Conservation (phyloP, 2,797 vertebrate species). For the Lacerta viridis region DNA sequence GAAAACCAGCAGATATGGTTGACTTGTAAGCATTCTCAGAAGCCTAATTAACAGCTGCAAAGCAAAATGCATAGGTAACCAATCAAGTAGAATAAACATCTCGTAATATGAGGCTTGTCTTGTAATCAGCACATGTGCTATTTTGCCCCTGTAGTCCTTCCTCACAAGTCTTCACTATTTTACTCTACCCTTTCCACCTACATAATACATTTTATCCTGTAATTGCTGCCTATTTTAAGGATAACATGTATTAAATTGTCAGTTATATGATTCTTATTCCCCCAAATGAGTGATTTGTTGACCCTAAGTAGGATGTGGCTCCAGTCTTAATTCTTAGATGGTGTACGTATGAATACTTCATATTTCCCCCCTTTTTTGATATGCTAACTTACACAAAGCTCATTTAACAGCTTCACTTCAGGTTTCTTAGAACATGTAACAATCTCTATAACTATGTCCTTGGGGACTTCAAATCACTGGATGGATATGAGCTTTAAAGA, state of each 20-base stretch:
- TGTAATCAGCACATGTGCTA: background rate
- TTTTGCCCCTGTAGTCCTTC: background rate
- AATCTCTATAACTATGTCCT: background rate
- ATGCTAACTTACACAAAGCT: background rate
- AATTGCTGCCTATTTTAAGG: background rate
- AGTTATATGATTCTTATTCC: background rate
- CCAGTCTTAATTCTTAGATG: background rate
- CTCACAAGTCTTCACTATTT: background rate
- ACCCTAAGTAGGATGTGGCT: background rate
- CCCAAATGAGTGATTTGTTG: constrained; percentile 1
- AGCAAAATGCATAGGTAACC: background rate
- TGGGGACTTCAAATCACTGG: constrained; percentile 28
- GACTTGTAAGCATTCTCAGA: constrained; percentile 1
- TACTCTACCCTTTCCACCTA: background rate
- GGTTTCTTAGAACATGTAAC: constrained; percentile 31
- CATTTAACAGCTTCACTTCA: background rate
- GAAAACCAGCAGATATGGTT: background rate
- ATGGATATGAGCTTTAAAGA: constrained; percentile 45
- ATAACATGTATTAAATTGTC: background rate
- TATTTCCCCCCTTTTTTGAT: background rate
- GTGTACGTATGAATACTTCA: background rate
- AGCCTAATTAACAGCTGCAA: background rate
- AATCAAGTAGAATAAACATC: background rate
- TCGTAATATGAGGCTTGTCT: background rate
- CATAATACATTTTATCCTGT: background rate